Conservation (phyloP, 2,113 vertebrate genomes). For the Planiliza haematocheilus region DNA sequence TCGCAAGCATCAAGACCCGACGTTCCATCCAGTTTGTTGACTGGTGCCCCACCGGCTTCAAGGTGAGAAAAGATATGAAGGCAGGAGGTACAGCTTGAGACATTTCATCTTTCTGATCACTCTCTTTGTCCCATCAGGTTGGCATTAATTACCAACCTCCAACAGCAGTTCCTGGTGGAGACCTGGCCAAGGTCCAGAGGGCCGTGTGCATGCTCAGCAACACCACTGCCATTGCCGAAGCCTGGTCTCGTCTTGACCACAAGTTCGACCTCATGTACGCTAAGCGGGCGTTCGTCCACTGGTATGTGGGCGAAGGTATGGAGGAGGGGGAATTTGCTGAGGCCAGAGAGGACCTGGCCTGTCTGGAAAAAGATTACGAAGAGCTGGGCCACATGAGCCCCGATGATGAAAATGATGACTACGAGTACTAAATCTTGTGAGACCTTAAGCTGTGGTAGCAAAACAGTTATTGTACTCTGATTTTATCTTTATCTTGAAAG, state of each 20-base stretch:
- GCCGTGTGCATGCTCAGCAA: slow-evolving; percentile 93
- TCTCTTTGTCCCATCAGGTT: slow-evolving; percentile 78
- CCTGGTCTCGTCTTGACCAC: slow-evolving; percentile 90
- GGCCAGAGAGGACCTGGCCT: slow-evolving; percentile 89
- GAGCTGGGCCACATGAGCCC: slow-evolving; percentile 81
- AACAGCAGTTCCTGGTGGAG: slow-evolving; percentile 87
- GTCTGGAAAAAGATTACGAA: slow-evolving; percentile 91
- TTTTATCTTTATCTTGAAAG: neutral
- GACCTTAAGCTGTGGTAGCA: neutral
- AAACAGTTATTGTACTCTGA: neutral
- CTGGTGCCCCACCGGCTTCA: slow-evolving; percentile 92
- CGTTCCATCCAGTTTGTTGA: slow-evolving; percentile 90
- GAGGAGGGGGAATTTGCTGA: slow-evolving; percentile 91
- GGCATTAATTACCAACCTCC: slow-evolving; percentile 92
- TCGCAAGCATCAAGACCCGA: slow-evolving; percentile 89
- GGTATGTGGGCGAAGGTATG: slow-evolving; percentile 93
- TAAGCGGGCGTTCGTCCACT: slow-evolving; percentile 91
- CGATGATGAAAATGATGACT: slow-evolving; percentile 86
- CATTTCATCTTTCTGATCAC: neutral
- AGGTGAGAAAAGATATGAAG: slow-evolving; percentile 79
- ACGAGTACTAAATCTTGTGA: slow-evolving; percentile 83
- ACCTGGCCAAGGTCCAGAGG: slow-evolving; percentile 88
- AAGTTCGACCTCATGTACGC: slow-evolving; percentile 93
- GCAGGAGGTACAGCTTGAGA: neutral
- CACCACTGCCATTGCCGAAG: slow-evolving; percentile 89